phyloP scores from a whole-genome alignment of 2,797 vertebrate species.

The Sebastolobus altivelis region DNA sequence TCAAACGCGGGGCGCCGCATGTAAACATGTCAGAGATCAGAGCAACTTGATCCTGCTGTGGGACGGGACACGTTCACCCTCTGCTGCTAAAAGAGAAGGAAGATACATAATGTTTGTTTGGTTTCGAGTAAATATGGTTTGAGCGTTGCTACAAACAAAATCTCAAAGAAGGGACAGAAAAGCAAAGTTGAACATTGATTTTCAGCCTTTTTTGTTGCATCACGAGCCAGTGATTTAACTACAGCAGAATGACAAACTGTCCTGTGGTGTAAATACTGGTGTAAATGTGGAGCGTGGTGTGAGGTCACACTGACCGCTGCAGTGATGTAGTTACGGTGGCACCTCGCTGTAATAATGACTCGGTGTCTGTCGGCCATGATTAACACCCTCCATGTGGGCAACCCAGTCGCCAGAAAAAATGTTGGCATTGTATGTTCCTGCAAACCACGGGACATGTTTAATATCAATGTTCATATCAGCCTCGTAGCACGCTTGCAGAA shows the following conservation, averaged over 20 bases:
- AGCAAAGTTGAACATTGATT: not conserved
- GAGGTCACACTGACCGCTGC: conserved; percentile 14
- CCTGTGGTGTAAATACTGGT: not conserved
- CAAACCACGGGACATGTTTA: no score
- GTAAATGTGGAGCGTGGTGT: not conserved
- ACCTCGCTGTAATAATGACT: not conserved
- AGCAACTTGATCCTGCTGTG: not conserved
- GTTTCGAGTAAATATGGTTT: not conserved
- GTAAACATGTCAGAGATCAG: conserved; percentile 17
- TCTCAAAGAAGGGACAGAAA: not conserved
- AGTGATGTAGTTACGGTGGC: not conserved
- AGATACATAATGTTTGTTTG: not conserved
- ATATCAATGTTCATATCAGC: no score
- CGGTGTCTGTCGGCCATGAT: conserved; percentile 23
- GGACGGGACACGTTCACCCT: not conserved
- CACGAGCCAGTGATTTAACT: not conserved
- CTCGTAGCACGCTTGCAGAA: no score
- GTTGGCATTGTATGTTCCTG: no score
- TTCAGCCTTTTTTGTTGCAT: not conserved
- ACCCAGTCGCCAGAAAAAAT: no score
- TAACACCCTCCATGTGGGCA: conserved; percentile 17
- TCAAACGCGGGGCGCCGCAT: not conserved
- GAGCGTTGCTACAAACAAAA: not conserved
- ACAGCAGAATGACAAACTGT: not conserved
- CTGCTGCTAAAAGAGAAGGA: not conserved